Base-by-base conservation (phyloP, 2,888 invertebrate species). In the Encarsia formosa region DNA sequence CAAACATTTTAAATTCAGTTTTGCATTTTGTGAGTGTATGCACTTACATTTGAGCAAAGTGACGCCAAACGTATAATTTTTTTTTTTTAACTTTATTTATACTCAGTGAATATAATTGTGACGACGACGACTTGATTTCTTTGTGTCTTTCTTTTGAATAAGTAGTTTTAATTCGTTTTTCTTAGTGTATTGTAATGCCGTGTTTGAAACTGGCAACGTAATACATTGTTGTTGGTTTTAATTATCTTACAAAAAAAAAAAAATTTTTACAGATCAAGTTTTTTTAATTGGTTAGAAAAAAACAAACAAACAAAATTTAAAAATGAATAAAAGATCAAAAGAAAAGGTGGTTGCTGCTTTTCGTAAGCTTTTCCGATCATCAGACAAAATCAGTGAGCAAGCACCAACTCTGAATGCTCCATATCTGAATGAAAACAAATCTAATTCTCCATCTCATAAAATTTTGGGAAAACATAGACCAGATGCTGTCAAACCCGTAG, bases 321-420 rank as follows among this genome's bases (percentile, higher is more conserved):
- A n/a, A 55, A 88, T 88, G 88, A 82, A 86, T 66, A 86, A 87
- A 61, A 82, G 87, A 61, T 86, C 88, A 26, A 87, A 87, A 74
- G 88, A 89, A 69, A 88, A 88, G 78, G 85, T 90, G 57, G 84
- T 88, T 23, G 85, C 88, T 22, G 88, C 87, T 44, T 85, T 90
- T 75, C 81, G 86, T 62, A 87, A 87, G 76, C 77, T 89, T 61
- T 88, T 89, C 73, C 83, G 85, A 61, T 83, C 86, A 40, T 80
- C 85, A 16, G 83, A 84, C 67, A 87, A 87, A 70, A 79, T 84
- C 50, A 76, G 75, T 19, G 85, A 84, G 61, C 84, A 82, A 57
- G 84, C 82, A 52, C 83, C 82, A 53, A 79, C 79, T 19, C n/a
- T n/a, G n/a, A n/a, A n/a, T n/a, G n/a, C n/a, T n/a, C n/a, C n/a